A percentile compares a stretch with the other conserved stretches of the same genome.
Evolutionary conservation across 2,888 invertebrate genomes (phyloP).

Genomic region (Panorpa germanica): DNA sequence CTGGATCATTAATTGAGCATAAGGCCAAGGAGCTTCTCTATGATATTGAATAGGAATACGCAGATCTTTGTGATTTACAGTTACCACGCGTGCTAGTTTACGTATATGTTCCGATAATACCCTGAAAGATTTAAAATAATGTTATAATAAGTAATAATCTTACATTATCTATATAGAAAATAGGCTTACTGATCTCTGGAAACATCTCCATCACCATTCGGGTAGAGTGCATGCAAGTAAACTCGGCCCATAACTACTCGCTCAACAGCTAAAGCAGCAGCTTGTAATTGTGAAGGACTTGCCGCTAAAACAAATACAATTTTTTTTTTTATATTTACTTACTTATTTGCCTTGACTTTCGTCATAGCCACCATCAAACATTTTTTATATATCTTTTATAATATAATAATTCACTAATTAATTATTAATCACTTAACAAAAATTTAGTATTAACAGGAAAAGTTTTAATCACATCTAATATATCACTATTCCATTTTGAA

Average conservation of each 20-base stretch:
- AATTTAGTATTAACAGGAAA: no score
- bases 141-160: conserved; percentile 6
- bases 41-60: conserved; percentile 66
- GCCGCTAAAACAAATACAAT: conserved; percentile 32
- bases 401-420: no score
- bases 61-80: conserved; percentile 63
- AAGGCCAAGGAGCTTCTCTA: conserved; percentile 90
- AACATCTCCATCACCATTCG: conserved; percentile 91
- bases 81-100: conserved; percentile 53
- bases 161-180: no score
- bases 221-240: conserved; percentile 85
- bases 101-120: conserved; percentile 78
- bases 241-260: conserved; percentile 79
- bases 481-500: no score
- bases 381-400: no score
- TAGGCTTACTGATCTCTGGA: conserved; percentile 77
- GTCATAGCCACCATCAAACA: no score
- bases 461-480: no score
- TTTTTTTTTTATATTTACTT: no score
- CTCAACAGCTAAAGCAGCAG: conserved; percentile 70
- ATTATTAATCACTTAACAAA: no score
- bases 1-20: conserved; percentile 77
- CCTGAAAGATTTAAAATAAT: conserved; percentile 24
- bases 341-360: no score
- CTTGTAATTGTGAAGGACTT: conserved; percentile 46